A percentile compares a stretch with the other conserved stretches of the same genome.
Conservation (phyloP, 2,797 vertebrate species). For the Gambelia wislizenii region DNA sequence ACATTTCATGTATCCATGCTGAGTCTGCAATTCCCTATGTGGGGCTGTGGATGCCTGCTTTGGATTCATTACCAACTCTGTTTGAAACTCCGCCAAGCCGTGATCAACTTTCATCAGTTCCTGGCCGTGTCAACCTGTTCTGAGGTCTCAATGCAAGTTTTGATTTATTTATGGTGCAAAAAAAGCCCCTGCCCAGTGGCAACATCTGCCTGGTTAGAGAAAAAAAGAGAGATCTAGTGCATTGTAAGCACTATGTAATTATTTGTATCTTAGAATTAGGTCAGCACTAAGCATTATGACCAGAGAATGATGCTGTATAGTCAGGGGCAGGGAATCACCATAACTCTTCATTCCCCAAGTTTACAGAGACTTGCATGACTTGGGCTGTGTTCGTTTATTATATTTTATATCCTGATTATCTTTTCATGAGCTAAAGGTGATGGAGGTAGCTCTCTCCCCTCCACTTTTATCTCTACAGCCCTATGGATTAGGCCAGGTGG, state of each 20-base stretch:
- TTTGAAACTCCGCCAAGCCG: constrained; percentile 20
- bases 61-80: constrained; percentile 11
- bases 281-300: not conserved
- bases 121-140: constrained; percentile 3
- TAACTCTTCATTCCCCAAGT: not conserved
- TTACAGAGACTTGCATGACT: no score
- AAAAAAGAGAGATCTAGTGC: not conserved
- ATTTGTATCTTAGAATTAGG: not conserved
- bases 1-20: not conserved
- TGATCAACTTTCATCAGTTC: constrained; percentile 13
- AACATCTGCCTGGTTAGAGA: not conserved
- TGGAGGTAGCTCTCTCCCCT: no score
- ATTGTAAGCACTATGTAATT: not conserved
- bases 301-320: not conserved
- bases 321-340: not conserved
- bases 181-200: not conserved
- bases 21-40: not conserved
- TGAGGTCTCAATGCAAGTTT: not conserved
- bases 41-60: not conserved
- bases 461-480: no score
- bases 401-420: no score
- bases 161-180: constrained; percentile 29
- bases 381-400: no score
- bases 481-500: no score
- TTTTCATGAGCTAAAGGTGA: no score